phyloP scores from a whole-genome alignment of 92 coral and sea anemone genomes.

The Porites cylindrica region DNA sequence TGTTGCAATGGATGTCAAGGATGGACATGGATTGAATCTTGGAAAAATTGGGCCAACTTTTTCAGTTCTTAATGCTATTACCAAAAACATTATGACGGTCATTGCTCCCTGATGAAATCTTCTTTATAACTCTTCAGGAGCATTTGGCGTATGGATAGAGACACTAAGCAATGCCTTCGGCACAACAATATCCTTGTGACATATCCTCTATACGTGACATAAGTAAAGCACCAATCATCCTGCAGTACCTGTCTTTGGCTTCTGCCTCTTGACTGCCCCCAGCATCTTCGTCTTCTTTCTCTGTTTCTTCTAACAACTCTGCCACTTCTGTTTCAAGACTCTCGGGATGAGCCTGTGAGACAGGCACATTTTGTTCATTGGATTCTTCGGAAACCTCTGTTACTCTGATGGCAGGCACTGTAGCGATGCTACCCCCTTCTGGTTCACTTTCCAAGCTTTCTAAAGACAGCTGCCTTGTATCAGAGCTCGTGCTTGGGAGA shows the following conservation, averaged over 20 bases:
- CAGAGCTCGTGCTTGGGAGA: slow-evolving; percentile 60
- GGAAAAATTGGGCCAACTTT: too few species aligned
- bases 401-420: slow-evolving; percentile 81
- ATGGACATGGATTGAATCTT: too few species aligned
- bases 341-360: slow-evolving; percentile 73
- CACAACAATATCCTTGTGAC: too few species aligned
- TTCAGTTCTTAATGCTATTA: too few species aligned
- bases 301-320: slow-evolving; percentile 62
- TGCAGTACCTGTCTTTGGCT: slow-evolving; percentile 29
- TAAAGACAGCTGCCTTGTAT: slow-evolving; percentile 75
- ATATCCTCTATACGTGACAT: too few species aligned
- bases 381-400: slow-evolving; percentile 73
- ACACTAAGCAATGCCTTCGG: too few species aligned
- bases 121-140: too few species aligned
- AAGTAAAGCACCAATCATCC: too few species aligned
- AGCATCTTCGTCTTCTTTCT: slow-evolving; percentile 41
- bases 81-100: too few species aligned
- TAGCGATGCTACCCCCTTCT: slow-evolving; percentile 71
- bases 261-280: slow-evolving; percentile 15
- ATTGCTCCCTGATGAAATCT: too few species aligned
- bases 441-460: slow-evolving; percentile 88
- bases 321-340: slow-evolving; percentile 72
- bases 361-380: slow-evolving; percentile 99
- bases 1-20: too few species aligned
- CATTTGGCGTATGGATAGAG: too few species aligned